Percentiles rank a stretch among this genome's conserved stretches.
These are phyloP conservation scores for Enteromius viviparus DNA, from an alignment of 2,797 vertebrate species.

Conservation along the genomic window DNA sequence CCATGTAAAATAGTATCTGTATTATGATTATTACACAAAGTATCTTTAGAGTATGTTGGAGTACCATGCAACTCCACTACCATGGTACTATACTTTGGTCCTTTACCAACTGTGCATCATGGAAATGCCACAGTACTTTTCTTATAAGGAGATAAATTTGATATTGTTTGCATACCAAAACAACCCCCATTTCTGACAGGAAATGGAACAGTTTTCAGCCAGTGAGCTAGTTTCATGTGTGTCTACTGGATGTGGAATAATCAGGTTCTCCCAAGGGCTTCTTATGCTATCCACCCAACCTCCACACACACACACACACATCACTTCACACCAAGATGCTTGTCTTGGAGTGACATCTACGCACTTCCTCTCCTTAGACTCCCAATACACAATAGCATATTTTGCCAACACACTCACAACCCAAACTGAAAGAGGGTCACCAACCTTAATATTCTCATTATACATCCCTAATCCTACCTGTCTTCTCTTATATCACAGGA, in stretches of 20 bases:
- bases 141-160: background rate
- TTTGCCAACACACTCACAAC: conserved; percentile 5
- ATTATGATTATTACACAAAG: background rate
- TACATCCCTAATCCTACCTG: conserved; percentile 25
- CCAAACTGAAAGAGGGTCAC: conserved; percentile 33
- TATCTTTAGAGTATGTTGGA: background rate
- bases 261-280: conserved; percentile 9
- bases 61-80: background rate
- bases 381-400: conserved; percentile 14
- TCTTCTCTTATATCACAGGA: conserved; percentile 16
- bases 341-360: conserved; percentile 12
- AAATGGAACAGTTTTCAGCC: background rate
- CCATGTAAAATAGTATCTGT: background rate
- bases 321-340: conserved; percentile 26
- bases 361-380: background rate
- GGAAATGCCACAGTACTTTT: background rate
- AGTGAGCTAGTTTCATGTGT: background rate
- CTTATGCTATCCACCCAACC: background rate
- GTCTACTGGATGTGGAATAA: conserved; percentile 28
- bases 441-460: conserved; percentile 31
- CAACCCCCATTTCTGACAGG: background rate
- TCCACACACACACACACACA: conserved; percentile 3
- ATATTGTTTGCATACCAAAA: background rate
- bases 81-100: background rate
- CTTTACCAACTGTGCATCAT: background rate